Conservation (phyloP, 2,113 vertebrate genomes). For the Heteronetta atricapilla region DNA sequence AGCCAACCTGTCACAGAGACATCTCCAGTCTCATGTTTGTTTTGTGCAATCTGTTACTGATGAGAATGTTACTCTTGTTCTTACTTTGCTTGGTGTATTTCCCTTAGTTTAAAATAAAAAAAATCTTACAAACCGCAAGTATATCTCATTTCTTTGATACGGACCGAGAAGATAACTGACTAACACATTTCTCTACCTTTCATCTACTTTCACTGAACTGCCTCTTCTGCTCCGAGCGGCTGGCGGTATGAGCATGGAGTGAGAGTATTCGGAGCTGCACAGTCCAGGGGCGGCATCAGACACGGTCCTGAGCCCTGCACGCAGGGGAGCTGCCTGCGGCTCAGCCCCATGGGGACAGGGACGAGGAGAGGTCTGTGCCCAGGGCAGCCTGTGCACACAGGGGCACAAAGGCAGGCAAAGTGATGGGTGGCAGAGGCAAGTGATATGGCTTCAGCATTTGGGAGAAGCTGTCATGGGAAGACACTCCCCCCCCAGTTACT, state of each 20-base stretch:
- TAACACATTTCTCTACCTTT: slow-evolving; percentile 23
- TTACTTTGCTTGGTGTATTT: neutral
- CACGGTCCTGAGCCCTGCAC: accelerated
- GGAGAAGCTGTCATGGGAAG: neutral
- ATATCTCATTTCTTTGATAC: neutral
- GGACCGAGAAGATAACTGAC: neutral
- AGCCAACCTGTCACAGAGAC: neutral
- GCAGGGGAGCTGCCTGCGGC: neutral
- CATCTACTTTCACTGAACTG: neutral
- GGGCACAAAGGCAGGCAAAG: neutral
- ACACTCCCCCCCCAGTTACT: neutral
- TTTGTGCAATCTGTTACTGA: neutral
- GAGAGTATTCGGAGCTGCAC: neutral
- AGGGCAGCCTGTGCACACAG: neutral
- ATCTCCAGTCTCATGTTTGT: neutral
- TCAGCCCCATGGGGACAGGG: neutral
- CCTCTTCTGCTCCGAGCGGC: neutral
- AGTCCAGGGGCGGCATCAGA: accelerated
- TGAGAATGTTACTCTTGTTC: neutral
- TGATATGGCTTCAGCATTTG: neutral
- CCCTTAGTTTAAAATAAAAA: neutral
- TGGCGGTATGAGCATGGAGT: neutral
- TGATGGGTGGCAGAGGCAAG: neutral
- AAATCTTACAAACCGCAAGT: neutral
- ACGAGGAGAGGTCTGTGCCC: neutral